Evolutionary conservation across 2,113 vertebrate genomes (phyloP).

Genomic region (Pelvicachromis taeniatus): DNA sequence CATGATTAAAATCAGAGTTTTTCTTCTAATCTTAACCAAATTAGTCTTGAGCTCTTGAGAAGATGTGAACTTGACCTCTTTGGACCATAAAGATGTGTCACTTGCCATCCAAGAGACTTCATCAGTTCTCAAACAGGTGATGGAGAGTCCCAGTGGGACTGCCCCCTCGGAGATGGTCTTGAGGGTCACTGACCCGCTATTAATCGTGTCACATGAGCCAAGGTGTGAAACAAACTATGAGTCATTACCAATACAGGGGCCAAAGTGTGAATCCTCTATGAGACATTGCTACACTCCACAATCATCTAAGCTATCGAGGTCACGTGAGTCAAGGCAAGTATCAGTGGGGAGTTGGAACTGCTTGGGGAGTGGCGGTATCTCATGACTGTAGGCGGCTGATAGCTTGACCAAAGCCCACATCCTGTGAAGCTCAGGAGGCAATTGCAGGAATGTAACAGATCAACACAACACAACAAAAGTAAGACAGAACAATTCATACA

Average conservation of each 20-base stretch:
- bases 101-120: not conserved
- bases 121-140: not conserved
- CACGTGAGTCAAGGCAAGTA: not conserved
- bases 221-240: not conserved
- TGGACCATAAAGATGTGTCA: not conserved
- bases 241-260: not conserved
- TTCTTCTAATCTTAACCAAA: not conserved
- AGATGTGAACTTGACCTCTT: not conserved
- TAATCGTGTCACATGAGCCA: not conserved
- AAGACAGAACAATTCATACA: not conserved
- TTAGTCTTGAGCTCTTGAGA: fast-evolving
- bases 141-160: not conserved
- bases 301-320: not conserved
- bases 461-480: not conserved
- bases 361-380: not conserved
- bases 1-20: not conserved
- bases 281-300: not conserved
- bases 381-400: not conserved
- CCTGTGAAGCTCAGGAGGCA: not conserved
- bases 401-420: not conserved
- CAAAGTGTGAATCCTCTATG: not conserved
- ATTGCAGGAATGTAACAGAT: not conserved
- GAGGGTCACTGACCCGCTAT: not conserved
- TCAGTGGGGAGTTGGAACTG: not conserved
- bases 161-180: not conserved